These are phyloP conservation scores for Sceloporus undulatus DNA, from an alignment of 2,113 vertebrate species.

Conservation along the genomic window DNA sequence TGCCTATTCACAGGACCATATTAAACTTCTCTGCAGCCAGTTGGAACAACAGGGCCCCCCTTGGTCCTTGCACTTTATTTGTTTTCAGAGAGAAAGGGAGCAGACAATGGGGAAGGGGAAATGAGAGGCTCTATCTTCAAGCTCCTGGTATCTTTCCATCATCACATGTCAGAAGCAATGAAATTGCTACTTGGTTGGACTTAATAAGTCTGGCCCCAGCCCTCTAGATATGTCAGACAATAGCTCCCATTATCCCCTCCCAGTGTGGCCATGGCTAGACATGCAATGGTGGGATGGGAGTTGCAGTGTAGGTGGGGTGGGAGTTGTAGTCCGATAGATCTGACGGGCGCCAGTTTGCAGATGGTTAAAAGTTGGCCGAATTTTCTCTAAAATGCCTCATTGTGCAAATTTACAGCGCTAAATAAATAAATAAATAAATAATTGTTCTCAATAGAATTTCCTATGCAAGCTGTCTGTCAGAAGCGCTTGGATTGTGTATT, in stretches of 20 bases:
- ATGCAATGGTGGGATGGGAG: no score
- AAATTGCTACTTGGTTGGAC: background rate
- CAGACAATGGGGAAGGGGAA: background rate
- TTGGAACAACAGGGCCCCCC: background rate
- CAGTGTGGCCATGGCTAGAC: background rate
- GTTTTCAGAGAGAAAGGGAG: background rate
- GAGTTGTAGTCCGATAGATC: no score
- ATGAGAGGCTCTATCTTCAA: rapidly evolving
- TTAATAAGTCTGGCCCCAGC: background rate
- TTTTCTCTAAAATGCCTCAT: no score
- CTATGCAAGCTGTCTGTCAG: no score
- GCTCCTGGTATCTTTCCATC: rapidly evolving
- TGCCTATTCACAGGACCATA: constrained; percentile 5
- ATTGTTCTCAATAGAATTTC: no score
- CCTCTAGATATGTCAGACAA: background rate
- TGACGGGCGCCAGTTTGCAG: no score
- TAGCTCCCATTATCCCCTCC: background rate
- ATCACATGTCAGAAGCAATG: background rate
- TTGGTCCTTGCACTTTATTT: background rate
- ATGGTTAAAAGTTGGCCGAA: no score
- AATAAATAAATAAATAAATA: no score
- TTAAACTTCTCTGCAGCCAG: constrained; percentile 13
- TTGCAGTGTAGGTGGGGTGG: no score
- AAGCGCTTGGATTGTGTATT: no score
- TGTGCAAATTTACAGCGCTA: no score